phyloP scores from a whole-genome alignment of 2,888 invertebrate genomes.

The Conomelus anceps region DNA sequence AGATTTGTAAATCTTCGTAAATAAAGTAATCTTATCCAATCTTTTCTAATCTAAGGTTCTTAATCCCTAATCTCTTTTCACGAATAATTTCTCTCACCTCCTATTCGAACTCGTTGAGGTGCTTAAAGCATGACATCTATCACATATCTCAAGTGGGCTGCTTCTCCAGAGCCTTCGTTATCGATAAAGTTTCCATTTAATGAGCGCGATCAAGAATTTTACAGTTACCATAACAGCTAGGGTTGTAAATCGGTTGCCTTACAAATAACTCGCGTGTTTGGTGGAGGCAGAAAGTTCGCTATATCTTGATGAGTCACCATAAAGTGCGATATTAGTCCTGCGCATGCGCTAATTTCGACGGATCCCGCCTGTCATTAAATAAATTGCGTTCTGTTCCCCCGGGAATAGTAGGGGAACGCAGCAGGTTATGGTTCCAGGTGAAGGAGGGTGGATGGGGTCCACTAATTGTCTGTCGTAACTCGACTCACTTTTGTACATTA shows the following conservation, averaged over 20 bases:
- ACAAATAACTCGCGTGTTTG: background rate
- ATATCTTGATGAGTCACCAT: background rate
- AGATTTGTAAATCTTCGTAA: too few species aligned
- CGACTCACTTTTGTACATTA: background rate
- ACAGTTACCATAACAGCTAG: background rate
- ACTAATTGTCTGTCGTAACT: background rate
- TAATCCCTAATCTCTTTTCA: background rate
- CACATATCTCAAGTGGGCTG: background rate
- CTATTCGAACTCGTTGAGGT: background rate
- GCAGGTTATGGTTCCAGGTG: background rate
- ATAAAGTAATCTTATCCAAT: too few species aligned
- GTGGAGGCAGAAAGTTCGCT: background rate
- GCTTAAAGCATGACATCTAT: background rate
- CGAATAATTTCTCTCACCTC: background rate
- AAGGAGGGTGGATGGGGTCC: background rate
- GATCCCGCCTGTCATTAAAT: background rate
- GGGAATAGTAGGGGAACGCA: background rate
- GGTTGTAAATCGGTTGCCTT: too few species aligned
- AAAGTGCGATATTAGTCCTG: background rate
- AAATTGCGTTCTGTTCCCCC: background rate
- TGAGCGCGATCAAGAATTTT: background rate
- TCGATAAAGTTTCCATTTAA: background rate
- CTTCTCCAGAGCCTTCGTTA: background rate
- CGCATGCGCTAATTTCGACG: background rate
- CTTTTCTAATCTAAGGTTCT: background rate